Evolutionary conservation across 2,113 vertebrate genomes (phyloP).

Genomic region (Erinaceus europaeus): DNA sequence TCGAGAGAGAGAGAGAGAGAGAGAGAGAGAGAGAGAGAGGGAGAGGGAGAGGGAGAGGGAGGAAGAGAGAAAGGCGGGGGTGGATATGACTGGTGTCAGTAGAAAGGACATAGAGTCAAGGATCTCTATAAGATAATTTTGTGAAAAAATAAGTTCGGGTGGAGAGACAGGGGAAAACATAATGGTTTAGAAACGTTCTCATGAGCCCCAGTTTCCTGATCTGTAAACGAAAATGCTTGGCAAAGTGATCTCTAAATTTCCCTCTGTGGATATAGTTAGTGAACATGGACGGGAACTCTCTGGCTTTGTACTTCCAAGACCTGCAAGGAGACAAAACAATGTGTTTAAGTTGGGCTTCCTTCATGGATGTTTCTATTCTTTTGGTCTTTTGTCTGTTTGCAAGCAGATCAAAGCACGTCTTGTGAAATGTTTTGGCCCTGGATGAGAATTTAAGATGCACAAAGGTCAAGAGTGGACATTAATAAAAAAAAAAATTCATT

Average conservation of each 20-base stretch:
- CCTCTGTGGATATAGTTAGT: neutral
- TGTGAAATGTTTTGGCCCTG: conserved; percentile 65
- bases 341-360: neutral
- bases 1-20: no score
- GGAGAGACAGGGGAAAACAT: no score
- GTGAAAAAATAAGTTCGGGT: neutral
- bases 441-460: conserved; percentile 62
- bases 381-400: conserved; percentile 63
- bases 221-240: neutral
- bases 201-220: neutral
- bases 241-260: neutral
- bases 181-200: neutral
- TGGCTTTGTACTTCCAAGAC: conserved; percentile 4
- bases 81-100: neutral
- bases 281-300: neutral
- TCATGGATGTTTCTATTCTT: conserved; percentile 53
- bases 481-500: conserved; percentile 49
- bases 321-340: conserved; percentile 47
- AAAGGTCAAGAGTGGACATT: conserved; percentile 49
- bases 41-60: no score
- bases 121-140: neutral
- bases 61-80: no score
- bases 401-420: conserved; percentile 65
- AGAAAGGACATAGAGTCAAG: neutral
- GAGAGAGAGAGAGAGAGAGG: no score